These are phyloP conservation scores for Peromyscus melanophrys DNA, from an alignment of 2,797 vertebrate species.

Conservation along the genomic window DNA sequence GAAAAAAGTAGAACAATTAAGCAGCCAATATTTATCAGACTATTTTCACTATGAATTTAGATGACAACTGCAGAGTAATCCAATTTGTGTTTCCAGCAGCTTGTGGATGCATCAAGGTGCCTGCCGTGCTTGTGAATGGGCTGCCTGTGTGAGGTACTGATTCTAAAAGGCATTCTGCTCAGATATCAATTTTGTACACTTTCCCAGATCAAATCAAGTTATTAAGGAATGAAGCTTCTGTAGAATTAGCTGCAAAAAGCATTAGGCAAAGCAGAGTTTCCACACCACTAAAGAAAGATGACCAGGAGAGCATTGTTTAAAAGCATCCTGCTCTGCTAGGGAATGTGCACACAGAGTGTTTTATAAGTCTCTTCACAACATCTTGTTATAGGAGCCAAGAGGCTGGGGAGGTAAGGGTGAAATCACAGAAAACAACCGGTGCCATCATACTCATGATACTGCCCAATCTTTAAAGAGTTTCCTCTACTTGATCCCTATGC, in stretches of 20 bases:
- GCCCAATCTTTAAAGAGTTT: neutral
- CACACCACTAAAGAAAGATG: neutral
- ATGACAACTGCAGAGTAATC: constrained; percentile 68
- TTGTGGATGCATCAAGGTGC: constrained; percentile 41
- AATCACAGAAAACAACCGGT: neutral
- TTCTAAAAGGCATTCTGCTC: constrained; percentile 51
- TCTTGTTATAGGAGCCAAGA: neutral
- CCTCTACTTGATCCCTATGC: neutral
- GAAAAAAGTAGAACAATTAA: constrained; percentile 73
- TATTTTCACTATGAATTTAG: constrained; percentile 74
- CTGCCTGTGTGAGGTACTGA: constrained; percentile 30
- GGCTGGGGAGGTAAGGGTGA: too few relatives aligned
- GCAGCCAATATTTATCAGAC: constrained; percentile 65
- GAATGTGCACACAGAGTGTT: accelerated
- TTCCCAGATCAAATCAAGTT: constrained; percentile 50
- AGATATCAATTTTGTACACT: constrained; percentile 56
- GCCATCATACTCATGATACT: accelerated
- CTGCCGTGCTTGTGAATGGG: constrained; percentile 67
- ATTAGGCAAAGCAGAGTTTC: neutral
- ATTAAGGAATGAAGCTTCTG: constrained; percentile 52
- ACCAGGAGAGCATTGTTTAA: neutral
- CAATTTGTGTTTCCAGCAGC: constrained; percentile 73
- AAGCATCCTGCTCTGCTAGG: neutral
- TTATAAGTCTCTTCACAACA: neutral
- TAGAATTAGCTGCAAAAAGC: constrained; percentile 1